These are phyloP conservation scores for Opisthograptis luteolata DNA, from an alignment of 2,888 invertebrate genomes.

Conservation along the genomic window DNA sequence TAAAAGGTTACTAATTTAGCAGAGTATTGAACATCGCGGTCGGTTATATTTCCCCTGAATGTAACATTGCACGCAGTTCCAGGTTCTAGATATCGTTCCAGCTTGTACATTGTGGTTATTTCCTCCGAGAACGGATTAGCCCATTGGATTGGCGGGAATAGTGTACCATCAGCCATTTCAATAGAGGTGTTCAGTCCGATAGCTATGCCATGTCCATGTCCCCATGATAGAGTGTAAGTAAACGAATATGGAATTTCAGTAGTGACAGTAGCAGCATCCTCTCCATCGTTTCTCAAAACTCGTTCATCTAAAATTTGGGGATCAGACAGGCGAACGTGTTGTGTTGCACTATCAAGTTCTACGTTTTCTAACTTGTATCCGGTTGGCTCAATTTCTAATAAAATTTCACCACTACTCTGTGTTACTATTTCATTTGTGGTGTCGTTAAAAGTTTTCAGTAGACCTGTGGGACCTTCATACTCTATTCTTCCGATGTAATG, in stretches of 20 bases:
- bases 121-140: slow-evolving; percentile 84
- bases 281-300: slow-evolving; percentile 81
- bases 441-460: slow-evolving; percentile 87
- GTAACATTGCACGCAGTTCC: slow-evolving; percentile 94
- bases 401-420: slow-evolving; percentile 88
- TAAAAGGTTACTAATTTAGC: slow-evolving; percentile 89
- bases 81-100: slow-evolving; percentile 88
- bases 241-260: slow-evolving; percentile 90
- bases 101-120: slow-evolving; percentile 83
- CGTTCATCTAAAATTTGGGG: slow-evolving; percentile 82
- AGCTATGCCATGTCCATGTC: slow-evolving; percentile 89
- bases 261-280: slow-evolving; percentile 86
- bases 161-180: slow-evolving; percentile 82
- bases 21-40: slow-evolving; percentile 89
- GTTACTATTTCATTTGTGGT: slow-evolving; percentile 78
- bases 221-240: slow-evolving; percentile 90
- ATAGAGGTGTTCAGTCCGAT: slow-evolving; percentile 88
- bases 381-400: slow-evolving; percentile 92
- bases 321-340: slow-evolving; percentile 75
- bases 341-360: slow-evolving; percentile 83
- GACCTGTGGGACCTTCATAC: slow-evolving; percentile 86
- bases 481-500: slow-evolving; percentile 89
- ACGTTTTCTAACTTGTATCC: slow-evolving; percentile 89
- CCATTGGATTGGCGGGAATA: slow-evolving; percentile 88
- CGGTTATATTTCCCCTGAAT: slow-evolving; percentile 88